A percentile compares a stretch with the other conserved stretches of the same genome.
phyloP scores from a whole-genome alignment of 1,140 invertebrate genomes.

The Campoletis sonorensis region DNA sequence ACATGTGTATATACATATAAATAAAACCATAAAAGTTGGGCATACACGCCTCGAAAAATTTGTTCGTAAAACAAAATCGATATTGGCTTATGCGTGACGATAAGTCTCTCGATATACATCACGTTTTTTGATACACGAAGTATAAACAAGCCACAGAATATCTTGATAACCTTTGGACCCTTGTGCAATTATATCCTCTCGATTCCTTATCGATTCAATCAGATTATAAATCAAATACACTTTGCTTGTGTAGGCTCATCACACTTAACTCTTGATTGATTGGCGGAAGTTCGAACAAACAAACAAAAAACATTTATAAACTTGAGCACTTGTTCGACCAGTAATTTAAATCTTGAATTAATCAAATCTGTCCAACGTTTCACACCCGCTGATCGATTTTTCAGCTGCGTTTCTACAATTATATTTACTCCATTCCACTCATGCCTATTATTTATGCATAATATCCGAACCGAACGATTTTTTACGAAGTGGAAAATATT shows the following conservation, averaged over 20 bases:
- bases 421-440: too few relatives aligned
- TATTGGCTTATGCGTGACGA: conserved; percentile 35
- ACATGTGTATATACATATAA: neutral
- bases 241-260: too few relatives aligned
- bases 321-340: neutral
- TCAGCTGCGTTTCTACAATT: neutral
- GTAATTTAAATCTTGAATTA: neutral
- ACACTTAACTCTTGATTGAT: neutral
- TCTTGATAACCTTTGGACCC: conserved; percentile 3
- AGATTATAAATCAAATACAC: neutral
- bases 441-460: too few relatives aligned
- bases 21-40: too few relatives aligned
- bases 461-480: neutral
- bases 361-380: conserved; percentile 14
- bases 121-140: conserved; percentile 12
- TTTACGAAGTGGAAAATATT: neutral
- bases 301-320: neutral
- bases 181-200: neutral
- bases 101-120: conserved; percentile 32
- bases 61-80: conserved; percentile 23
- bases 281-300: neutral
- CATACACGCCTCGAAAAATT: conserved; percentile 1
- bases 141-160: neutral
- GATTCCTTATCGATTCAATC: neutral
- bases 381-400: conserved; percentile 11